phyloP scores from a whole-genome alignment of 2,888 invertebrate genomes.

The Cataglyphis rosenhaueri region DNA sequence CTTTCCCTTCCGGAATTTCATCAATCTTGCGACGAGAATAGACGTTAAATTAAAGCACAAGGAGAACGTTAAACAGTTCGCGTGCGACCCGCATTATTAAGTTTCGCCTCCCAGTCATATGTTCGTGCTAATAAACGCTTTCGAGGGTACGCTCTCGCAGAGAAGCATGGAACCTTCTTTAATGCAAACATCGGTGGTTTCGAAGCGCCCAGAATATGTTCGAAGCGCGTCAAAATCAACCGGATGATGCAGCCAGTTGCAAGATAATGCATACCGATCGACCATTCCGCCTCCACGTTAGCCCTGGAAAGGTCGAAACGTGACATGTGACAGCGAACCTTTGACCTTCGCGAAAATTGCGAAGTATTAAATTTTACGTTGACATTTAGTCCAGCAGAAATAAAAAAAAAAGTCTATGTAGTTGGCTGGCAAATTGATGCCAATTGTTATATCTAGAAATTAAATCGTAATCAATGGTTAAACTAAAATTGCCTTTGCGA shows the following conservation, averaged over 20 bases:
- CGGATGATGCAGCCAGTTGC: neutral
- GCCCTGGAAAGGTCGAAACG: constrained; percentile 24
- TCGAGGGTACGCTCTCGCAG: constrained; percentile 52
- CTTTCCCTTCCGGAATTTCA: constrained; percentile 57
- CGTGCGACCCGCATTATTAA: constrained; percentile 66
- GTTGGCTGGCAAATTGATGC: neutral
- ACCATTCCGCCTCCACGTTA: neutral
- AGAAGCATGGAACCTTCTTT: neutral
- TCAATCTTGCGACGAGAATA: constrained; percentile 48
- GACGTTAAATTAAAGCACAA: constrained; percentile 58
- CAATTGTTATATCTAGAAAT: constrained; percentile 9
- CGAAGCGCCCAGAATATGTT: neutral
- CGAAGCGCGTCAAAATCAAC: neutral
- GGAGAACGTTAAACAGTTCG: constrained; percentile 55
- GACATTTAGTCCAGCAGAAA: constrained; percentile 18
- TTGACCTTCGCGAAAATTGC: constrained; percentile 26
- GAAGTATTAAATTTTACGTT: constrained; percentile 1
- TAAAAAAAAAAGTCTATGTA: neutral
- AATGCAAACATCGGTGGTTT: constrained; percentile 9
- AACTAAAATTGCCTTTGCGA: constrained; percentile 16
- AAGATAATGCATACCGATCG: constrained; percentile 27
- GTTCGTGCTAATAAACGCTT: constrained; percentile 70
- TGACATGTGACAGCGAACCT: neutral
- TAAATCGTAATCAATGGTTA: neutral
- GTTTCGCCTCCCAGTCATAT: constrained; percentile 66